These are phyloP conservation scores for Panagrolaimus sp. DNA, from an alignment of 1,140 invertebrate genomes.

Conservation along the genomic window DNA sequence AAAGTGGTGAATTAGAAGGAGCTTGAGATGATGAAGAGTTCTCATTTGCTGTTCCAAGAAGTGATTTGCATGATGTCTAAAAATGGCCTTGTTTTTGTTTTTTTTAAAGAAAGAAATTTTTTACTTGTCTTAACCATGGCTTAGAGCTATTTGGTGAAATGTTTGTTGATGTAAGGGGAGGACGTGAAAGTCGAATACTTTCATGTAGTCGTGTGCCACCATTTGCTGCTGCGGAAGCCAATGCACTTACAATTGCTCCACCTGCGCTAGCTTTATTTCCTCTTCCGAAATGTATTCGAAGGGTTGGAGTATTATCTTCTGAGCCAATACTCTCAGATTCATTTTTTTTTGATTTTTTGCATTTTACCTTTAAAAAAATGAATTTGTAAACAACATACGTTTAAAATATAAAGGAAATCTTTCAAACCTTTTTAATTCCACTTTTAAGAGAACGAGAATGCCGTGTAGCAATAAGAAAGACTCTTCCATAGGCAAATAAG, in stretches of 20 bases:
- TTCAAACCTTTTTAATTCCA: slow-evolving; percentile 53
- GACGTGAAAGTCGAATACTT: background rate
- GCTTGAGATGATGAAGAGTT: background rate
- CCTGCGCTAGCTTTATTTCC: slow-evolving; percentile 15
- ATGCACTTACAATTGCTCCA: slow-evolving; percentile 3
- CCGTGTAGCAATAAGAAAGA: slow-evolving; percentile 56
- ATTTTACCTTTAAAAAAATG: slow-evolving; percentile 34
- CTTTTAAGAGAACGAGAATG: slow-evolving; percentile 52
- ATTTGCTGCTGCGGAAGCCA: background rate
- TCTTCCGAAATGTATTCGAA: slow-evolving; percentile 56
- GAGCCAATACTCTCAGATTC: slow-evolving; percentile 9
- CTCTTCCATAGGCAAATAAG: slow-evolving; percentile 55
- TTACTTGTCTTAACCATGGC: background rate
- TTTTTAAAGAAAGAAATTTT: background rate
- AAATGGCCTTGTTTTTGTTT: background rate
- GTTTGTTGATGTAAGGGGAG: background rate
- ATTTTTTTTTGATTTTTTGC: slow-evolving; percentile 21
- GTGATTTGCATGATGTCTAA: slow-evolving; percentile 6
- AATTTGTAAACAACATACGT: background rate
- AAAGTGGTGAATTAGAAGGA: background rate
- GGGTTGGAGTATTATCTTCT: slow-evolving; percentile 39
- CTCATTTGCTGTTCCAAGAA: background rate
- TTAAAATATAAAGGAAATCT: background rate
- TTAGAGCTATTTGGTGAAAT: background rate
- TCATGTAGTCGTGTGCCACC: background rate